Conservation (phyloP, 1,140 invertebrate species). For the Drosophila prosaltans region DNA sequence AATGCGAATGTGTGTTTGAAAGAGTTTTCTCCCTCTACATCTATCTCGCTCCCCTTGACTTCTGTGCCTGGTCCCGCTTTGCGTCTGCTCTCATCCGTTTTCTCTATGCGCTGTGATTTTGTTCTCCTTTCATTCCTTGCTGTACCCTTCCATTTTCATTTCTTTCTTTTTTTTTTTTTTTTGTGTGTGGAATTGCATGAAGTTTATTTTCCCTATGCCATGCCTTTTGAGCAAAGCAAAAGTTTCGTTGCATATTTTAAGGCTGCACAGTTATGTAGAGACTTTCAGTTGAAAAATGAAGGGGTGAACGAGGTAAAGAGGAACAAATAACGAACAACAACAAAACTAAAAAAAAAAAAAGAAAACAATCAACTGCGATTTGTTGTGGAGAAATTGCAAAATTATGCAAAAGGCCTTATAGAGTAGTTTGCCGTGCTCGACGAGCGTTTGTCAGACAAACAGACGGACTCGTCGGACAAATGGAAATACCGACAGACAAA, state of each 20-base stretch:
- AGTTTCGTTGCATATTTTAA: conserved; percentile 81
- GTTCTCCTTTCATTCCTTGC: conserved; percentile 13
- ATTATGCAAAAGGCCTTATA: conserved; percentile 66
- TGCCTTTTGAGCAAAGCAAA: conserved; percentile 55
- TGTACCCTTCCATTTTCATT: conserved; percentile 23
- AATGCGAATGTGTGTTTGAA: conserved; percentile 65
- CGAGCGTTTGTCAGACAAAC: conserved; percentile 64
- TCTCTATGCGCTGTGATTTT: conserved; percentile 20
- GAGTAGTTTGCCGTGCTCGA: conserved; percentile 68
- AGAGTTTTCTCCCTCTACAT: conserved; percentile 70
- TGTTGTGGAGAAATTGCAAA: conserved; percentile 79
- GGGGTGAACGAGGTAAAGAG: conserved; percentile 8
- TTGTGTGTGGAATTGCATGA: conserved; percentile 68
- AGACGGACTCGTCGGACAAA: neutral
- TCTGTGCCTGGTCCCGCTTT: neutral
- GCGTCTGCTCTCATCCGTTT: conserved; percentile 3
- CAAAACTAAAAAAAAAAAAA: conserved; percentile 20
- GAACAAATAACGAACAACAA: conserved; percentile 13
- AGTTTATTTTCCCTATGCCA: conserved; percentile 77
- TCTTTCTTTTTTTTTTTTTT: conserved; percentile 19
- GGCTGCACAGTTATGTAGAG: conserved; percentile 70
- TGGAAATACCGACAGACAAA: conserved; percentile 38
- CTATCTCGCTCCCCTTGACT: conserved; percentile 30
- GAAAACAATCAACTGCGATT: conserved; percentile 81
- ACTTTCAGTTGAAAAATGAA: conserved; percentile 18